Conservation (phyloP, 2,113 vertebrate genomes). For the Amphilophus citrinellus region DNA sequence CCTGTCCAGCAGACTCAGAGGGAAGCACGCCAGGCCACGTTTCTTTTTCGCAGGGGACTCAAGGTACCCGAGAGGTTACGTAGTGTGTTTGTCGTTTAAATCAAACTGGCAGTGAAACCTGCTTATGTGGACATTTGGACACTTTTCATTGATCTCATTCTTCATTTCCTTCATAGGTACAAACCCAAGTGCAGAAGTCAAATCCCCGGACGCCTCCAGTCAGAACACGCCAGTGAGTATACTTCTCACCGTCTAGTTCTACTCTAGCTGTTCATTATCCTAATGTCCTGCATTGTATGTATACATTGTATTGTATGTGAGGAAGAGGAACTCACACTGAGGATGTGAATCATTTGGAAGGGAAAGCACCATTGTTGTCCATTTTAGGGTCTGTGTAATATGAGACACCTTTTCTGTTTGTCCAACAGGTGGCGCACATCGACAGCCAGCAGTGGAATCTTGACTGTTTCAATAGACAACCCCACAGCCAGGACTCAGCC, state of each 20-base stretch:
- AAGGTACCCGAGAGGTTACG: constrained; percentile 81
- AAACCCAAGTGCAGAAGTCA: constrained; percentile 68
- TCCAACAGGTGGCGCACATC: constrained; percentile 91
- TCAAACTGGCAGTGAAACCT: neutral
- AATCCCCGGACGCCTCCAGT: constrained; percentile 36
- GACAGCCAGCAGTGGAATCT: constrained; percentile 86
- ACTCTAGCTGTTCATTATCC: neutral
- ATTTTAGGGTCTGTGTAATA: neutral
- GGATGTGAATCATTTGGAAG: constrained; percentile 15
- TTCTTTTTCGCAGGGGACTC: constrained; percentile 92
- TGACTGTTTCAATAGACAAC: constrained; percentile 96
- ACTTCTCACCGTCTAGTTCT: neutral
- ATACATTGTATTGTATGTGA: neutral
- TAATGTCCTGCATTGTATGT: neutral
- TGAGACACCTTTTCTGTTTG: constrained; percentile 2
- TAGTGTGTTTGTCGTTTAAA: neutral
- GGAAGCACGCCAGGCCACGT: constrained; percentile 93
- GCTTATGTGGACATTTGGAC: neutral
- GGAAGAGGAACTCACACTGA: neutral
- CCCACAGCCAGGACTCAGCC: constrained; percentile 90
- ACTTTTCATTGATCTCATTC: neutral
- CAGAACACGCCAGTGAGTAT: constrained; percentile 70
- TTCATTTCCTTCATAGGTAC: constrained; percentile 54
- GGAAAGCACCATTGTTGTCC: constrained; percentile 12
- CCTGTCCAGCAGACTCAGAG: constrained; percentile 81